These are phyloP conservation scores for Pangasius larnaudii DNA, from an alignment of 2,797 vertebrate genomes.

Conservation along the genomic window DNA sequence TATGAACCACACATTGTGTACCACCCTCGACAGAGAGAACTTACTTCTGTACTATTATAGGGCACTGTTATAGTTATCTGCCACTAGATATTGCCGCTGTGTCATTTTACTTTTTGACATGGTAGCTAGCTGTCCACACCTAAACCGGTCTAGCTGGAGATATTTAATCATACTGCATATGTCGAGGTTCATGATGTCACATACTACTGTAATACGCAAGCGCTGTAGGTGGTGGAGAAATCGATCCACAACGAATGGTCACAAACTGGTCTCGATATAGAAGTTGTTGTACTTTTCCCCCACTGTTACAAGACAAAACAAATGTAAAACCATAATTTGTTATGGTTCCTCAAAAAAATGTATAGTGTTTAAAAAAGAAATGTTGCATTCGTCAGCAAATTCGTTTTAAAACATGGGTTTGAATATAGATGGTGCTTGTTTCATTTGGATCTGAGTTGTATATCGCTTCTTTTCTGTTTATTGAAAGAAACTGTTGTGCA, in stretches of 20 bases:
- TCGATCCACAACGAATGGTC: constrained; percentile 70
- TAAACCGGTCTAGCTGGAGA: constrained; percentile 58
- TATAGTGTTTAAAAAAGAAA: constrained; percentile 83
- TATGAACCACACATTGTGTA: constrained; percentile 5
- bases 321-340: constrained; percentile 58
- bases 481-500: constrained; percentile 86
- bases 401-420: constrained; percentile 80
- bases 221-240: constrained; percentile 75
- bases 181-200: constrained; percentile 80
- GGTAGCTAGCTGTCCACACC: neutral
- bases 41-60: neutral
- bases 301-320: constrained; percentile 80
- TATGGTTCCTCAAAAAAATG: constrained; percentile 81
- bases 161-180: constrained; percentile 70
- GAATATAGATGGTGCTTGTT: constrained; percentile 90
- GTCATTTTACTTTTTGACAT: constrained; percentile 6
- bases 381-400: constrained; percentile 81
- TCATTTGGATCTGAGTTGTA: constrained; percentile 91
- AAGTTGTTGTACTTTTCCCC: constrained; percentile 70
- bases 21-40: neutral
- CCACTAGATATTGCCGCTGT: constrained; percentile 33
- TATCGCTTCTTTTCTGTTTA: constrained; percentile 96
- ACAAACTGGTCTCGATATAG: constrained; percentile 67
- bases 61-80: neutral
- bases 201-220: constrained; percentile 82